Conservation (phyloP, 2,113 vertebrate species). For the Crypturellus undulatus region DNA sequence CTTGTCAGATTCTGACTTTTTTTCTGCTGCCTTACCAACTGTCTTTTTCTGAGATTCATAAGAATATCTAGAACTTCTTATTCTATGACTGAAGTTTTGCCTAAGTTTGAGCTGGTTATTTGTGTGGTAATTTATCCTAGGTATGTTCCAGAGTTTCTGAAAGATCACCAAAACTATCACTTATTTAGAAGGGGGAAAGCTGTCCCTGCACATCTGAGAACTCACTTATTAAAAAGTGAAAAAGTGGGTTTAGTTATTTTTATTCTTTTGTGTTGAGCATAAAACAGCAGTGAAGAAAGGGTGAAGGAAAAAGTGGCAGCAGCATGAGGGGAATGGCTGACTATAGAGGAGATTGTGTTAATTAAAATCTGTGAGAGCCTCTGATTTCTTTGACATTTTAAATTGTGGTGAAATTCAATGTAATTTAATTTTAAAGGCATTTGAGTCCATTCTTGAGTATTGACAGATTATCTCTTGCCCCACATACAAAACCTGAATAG, state of each 20-base stretch:
- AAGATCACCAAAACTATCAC: not conserved
- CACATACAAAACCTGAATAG: not conserved
- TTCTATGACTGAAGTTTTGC: not conserved
- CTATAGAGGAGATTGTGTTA: slow-evolving; percentile 21
- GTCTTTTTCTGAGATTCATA: not conserved
- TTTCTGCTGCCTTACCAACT: not conserved
- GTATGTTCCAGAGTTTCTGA: not conserved
- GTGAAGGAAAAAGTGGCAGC: not conserved
- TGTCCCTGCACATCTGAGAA: not conserved
- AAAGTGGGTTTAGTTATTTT: not conserved
- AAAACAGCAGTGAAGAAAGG: not conserved
- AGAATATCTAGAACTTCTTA: not conserved
- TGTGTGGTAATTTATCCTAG: not conserved
- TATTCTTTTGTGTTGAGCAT: not conserved
- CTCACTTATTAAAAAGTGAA: not conserved
- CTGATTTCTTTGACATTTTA: slow-evolving; percentile 38
- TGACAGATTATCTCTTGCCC: slow-evolving; percentile 45
- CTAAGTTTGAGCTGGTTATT: not conserved
- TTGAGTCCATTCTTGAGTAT: not conserved
- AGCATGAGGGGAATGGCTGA: not conserved
- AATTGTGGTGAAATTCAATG: slow-evolving; percentile 12
- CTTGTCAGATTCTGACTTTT: not conserved
- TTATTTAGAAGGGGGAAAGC: not conserved
- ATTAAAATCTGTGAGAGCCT: slow-evolving; percentile 49
- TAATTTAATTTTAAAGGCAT: slow-evolving; percentile 52